phyloP scores from a whole-genome alignment of 1,140 invertebrate species.

The Bombus sibiricus region DNA sequence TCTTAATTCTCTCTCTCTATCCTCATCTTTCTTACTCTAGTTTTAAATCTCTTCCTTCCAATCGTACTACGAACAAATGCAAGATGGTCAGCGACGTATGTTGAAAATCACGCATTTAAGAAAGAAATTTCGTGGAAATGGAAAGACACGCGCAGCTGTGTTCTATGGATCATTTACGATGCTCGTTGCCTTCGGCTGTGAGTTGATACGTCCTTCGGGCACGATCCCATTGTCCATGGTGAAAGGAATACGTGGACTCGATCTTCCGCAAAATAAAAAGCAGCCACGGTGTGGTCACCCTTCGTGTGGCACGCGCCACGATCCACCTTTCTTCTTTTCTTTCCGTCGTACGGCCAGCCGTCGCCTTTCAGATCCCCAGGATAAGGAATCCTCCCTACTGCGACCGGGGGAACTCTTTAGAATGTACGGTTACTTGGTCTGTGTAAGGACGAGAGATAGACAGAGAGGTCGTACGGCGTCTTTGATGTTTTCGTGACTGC shows the following conservation, averaged over 20 bases:
- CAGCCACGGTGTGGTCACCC: slow-evolving; percentile 30
- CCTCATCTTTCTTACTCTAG: background rate
- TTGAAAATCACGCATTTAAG: background rate
- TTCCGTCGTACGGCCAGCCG: slow-evolving; percentile 5
- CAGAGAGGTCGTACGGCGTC: background rate
- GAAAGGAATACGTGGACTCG: slow-evolving; percentile 59
- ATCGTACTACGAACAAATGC: background rate
- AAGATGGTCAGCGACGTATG: background rate
- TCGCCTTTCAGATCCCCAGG: slow-evolving; percentile 48
- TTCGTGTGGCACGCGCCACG: slow-evolving; percentile 54
- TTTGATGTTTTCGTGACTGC: slow-evolving; percentile 26
- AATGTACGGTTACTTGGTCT: slow-evolving; percentile 17
- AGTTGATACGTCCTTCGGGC: slow-evolving; percentile 58
- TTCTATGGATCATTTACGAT: slow-evolving; percentile 71
- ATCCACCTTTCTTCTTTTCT: slow-evolving; percentile 37
- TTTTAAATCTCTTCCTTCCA: background rate
- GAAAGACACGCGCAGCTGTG: slow-evolving; percentile 68
- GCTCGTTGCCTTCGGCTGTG: slow-evolving; percentile 57
- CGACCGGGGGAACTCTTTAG: slow-evolving; percentile 15
- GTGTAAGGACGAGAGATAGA: background rate
- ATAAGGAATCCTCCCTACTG: slow-evolving; percentile 45
- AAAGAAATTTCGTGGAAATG: slow-evolving; percentile 34
- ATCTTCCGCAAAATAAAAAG: slow-evolving; percentile 60
- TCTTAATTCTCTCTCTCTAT: background rate
- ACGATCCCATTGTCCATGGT: slow-evolving; percentile 48